Percentiles rank a stretch among this genome's conserved stretches.
phyloP scores from a whole-genome alignment of 2,888 invertebrate genomes.

The Hartigia nigra region DNA sequence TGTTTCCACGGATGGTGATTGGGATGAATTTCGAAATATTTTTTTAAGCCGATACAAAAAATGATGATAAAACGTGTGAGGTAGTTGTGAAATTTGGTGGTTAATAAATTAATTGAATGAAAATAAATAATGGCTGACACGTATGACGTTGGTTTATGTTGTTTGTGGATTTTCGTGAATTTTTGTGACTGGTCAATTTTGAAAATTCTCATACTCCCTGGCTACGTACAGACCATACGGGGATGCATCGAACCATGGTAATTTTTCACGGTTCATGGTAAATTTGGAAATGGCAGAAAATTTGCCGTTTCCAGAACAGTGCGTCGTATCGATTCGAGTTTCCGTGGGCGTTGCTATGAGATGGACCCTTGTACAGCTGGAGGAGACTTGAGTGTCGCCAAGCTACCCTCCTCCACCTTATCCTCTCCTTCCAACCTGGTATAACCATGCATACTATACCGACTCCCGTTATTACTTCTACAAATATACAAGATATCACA shows the following conservation, averaged over 20 bases:
- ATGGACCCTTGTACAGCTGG: conserved; percentile 65
- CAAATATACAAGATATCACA: conserved; percentile 58
- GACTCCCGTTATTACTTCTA: conserved; percentile 57
- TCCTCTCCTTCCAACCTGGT: conserved; percentile 39
- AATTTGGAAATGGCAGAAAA: conserved; percentile 59
- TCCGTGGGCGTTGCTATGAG: conserved; percentile 67
- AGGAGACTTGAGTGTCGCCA: conserved; percentile 63
- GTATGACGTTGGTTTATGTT: no score
- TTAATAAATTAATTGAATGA: background rate
- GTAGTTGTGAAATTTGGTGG: background rate
- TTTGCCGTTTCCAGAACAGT: conserved; percentile 62
- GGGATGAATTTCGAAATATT: background rate
- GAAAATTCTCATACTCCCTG: background rate
- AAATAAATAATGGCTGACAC: background rate
- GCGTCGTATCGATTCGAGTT: conserved; percentile 65
- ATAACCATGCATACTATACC: conserved; percentile 23
- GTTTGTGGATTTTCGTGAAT: background rate
- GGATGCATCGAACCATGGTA: background rate
- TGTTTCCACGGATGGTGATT: background rate
- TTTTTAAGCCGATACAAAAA: no score
- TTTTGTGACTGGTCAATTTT: background rate
- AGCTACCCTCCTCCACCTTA: conserved; percentile 56
- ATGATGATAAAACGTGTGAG: no score
- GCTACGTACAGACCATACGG: background rate
- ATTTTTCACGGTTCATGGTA: conserved; percentile 21